phyloP scores from a whole-genome alignment of 2,888 invertebrate genomes.

The Eupithecia abbreviata region DNA sequence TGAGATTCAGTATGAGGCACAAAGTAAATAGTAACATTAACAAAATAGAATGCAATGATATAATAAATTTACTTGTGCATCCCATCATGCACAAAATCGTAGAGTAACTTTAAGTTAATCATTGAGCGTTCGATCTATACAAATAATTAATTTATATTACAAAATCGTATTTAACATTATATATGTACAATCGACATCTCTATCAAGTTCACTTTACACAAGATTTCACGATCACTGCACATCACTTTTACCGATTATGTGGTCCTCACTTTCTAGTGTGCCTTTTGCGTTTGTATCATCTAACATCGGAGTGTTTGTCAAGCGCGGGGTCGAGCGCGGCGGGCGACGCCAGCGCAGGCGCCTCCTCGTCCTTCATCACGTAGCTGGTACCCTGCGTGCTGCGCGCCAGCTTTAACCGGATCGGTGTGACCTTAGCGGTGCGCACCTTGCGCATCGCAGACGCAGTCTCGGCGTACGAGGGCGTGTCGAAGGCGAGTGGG shows the following conservation, averaged over 20 bases:
- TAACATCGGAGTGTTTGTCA: constrained; percentile 92
- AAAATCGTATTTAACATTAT: constrained; percentile 53
- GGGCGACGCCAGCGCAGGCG: constrained; percentile 30
- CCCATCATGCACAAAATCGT: constrained; percentile 72
- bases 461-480: constrained; percentile 69
- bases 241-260: constrained; percentile 20
- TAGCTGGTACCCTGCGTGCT: constrained; percentile 91
- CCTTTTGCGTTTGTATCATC: constrained; percentile 86
- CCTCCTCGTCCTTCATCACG: constrained; percentile 80
- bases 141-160: constrained; percentile 77
- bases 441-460: constrained; percentile 83
- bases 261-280: constrained; percentile 42
- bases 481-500: constrained; percentile 75
- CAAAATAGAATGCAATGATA: constrained; percentile 69
- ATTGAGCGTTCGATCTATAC: constrained; percentile 83
- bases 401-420: constrained; percentile 92
- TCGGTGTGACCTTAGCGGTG: constrained; percentile 89
- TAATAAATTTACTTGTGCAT: constrained; percentile 76
- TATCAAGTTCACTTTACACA: constrained; percentile 58
- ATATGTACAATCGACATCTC: constrained; percentile 66
- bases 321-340: constrained; percentile 33
- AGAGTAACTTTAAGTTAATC: constrained; percentile 80
- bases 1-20: constrained; percentile 81
- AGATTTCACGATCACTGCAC: constrained; percentile 55
- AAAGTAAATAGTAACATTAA: constrained; percentile 76